These are phyloP conservation scores for Cyclopterus lumpus DNA, from an alignment of 2,797 vertebrate species.

Conservation along the genomic window DNA sequence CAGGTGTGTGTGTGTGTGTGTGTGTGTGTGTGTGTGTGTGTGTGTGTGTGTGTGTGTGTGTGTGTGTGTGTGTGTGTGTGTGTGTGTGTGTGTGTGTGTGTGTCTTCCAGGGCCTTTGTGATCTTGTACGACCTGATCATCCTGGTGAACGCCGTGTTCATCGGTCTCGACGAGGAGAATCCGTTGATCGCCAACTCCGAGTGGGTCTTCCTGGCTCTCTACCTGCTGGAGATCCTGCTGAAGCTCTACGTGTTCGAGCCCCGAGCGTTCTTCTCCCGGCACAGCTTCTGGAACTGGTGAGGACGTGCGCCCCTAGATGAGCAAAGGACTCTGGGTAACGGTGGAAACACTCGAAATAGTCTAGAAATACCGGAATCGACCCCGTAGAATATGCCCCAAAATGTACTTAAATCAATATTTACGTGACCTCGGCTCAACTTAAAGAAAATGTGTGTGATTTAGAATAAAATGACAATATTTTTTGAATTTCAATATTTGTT, in stretches of 20 bases:
- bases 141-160: constrained; percentile 92
- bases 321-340: constrained; percentile 8
- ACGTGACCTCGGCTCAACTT: neutral
- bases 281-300: constrained; percentile 97
- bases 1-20: too few relatives aligned
- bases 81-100: neutral
- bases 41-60: too few relatives aligned
- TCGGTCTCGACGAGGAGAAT: constrained; percentile 91
- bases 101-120: constrained; percentile 86
- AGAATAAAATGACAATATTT: neutral
- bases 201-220: constrained; percentile 91
- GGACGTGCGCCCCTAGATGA: constrained; percentile 7
- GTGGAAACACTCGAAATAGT: neutral
- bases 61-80: too few relatives aligned
- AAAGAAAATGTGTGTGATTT: neutral
- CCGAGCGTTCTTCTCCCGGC: constrained; percentile 86
- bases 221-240: constrained; percentile 90
- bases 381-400: neutral
- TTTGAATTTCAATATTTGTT: neutral
- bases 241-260: constrained; percentile 94
- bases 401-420: neutral
- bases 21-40: too few relatives aligned
- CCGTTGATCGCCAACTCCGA: constrained; percentile 87
- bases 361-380: neutral
- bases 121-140: constrained; percentile 90